These are phyloP conservation scores for Andrena praecox DNA, from an alignment of 2,888 invertebrate species.

Conservation along the genomic window DNA sequence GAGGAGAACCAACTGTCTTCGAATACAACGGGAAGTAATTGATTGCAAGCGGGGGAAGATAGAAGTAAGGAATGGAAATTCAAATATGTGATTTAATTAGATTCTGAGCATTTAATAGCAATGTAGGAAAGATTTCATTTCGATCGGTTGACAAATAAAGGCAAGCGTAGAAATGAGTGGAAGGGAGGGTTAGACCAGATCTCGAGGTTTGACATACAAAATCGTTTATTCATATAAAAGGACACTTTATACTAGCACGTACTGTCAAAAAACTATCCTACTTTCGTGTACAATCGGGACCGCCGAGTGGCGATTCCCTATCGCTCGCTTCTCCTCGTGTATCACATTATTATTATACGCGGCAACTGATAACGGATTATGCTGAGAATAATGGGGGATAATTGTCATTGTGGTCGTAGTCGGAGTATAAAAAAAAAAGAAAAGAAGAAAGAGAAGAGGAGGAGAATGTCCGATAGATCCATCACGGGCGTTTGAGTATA, in stretches of 20 bases:
- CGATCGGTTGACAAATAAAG: too few relatives aligned
- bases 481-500: slow-evolving; percentile 61
- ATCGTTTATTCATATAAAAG: slow-evolving; percentile 83
- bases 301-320: slow-evolving; percentile 70
- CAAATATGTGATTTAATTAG: background rate
- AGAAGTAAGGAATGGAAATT: background rate
- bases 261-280: slow-evolving; percentile 80
- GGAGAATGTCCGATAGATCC: slow-evolving; percentile 48
- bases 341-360: slow-evolving; percentile 81
- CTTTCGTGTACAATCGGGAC: slow-evolving; percentile 75
- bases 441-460: background rate
- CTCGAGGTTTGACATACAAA: slow-evolving; percentile 78
- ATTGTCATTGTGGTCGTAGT: slow-evolving; percentile 49
- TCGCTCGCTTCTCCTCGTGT: slow-evolving; percentile 76
- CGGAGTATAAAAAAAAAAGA: slow-evolving; percentile 25
- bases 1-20: slow-evolving; percentile 3
- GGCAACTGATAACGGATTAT: slow-evolving; percentile 70
- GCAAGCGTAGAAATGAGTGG: background rate
- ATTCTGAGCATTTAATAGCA: background rate
- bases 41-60: background rate
- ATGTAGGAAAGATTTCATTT: background rate
- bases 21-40: background rate
- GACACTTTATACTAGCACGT: slow-evolving; percentile 83
- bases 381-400: slow-evolving; percentile 49
- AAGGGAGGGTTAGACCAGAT: slow-evolving; percentile 1